Evolutionary conservation across 2,888 invertebrate species (phyloP).

Genomic region (Trisateles emortualis): DNA sequence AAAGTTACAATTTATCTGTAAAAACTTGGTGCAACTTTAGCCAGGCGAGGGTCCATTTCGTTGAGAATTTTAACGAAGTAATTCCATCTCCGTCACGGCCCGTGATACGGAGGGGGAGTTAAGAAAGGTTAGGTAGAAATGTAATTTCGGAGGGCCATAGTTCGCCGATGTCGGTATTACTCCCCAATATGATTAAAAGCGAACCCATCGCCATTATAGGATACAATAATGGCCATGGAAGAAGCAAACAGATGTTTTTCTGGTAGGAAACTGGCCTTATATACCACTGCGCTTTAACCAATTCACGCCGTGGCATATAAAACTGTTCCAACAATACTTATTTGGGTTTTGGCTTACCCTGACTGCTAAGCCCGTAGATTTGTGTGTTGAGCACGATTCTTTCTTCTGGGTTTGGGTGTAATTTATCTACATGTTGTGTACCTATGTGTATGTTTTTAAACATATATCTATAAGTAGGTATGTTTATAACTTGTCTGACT

Average conservation of each 20-base stretch:
- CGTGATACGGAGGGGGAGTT: conserved; percentile 2
- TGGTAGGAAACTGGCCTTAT: neutral
- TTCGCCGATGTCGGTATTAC: conserved; percentile 1
- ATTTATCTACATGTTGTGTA: too few species aligned
- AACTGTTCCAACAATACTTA: too few species aligned
- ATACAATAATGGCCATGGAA: neutral
- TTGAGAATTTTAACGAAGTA: conserved; percentile 18
- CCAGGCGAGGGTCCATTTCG: conserved; percentile 4
- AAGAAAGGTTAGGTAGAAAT: conserved; percentile 6
- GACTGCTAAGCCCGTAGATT: too few species aligned
- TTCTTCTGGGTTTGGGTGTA: too few species aligned
- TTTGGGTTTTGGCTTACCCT: too few species aligned
- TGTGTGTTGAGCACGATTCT: too few species aligned
- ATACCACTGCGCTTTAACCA: too few species aligned
- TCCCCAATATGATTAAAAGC: conserved; percentile 4
- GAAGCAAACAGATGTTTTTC: neutral
- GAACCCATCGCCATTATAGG: conserved; percentile 6
- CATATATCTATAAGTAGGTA: too few species aligned
- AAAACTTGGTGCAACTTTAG: conserved; percentile 12
- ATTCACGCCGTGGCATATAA: neutral
- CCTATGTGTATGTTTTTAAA: too few species aligned
- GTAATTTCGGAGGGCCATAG: conserved; percentile 8
- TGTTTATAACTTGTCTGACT: too few species aligned
- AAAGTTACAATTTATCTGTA: conserved; percentile 22
- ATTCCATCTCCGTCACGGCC: conserved; percentile 7